These are phyloP conservation scores for Eumaeus atala DNA, from an alignment of 1,140 invertebrate species.

Conservation along the genomic window DNA sequence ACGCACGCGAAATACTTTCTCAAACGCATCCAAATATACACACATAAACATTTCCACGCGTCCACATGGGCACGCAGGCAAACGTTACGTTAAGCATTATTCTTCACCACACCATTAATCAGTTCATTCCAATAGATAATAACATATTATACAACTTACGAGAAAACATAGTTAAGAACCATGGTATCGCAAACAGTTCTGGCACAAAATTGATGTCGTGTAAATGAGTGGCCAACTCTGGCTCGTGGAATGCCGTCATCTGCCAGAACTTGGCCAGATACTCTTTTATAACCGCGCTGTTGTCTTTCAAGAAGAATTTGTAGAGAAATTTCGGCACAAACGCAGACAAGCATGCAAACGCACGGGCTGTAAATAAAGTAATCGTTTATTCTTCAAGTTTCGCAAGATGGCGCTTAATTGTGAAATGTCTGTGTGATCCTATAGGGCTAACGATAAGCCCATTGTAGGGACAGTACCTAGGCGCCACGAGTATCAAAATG, in stretches of 20 bases:
- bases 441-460: too few species aligned
- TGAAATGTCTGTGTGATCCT: too few species aligned
- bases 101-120: too few species aligned
- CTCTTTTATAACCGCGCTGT: constrained; percentile 97
- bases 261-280: constrained; percentile 98
- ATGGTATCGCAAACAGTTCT: constrained; percentile 99
- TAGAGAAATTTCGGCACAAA: constrained; percentile 98
- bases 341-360: constrained; percentile 93
- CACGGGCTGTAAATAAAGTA: constrained; percentile 80
- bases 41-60: too few species aligned
- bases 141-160: too few species aligned
- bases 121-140: background rate
- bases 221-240: constrained; percentile 92
- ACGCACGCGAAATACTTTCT: too few species aligned
- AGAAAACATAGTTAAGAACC: constrained; percentile 99
- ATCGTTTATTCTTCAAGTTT: background rate
- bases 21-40: too few species aligned
- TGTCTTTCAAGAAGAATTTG: constrained; percentile 99
- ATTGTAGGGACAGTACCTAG: too few species aligned
- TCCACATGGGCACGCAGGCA: too few species aligned
- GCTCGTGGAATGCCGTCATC: constrained; percentile 96
- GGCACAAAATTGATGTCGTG: constrained; percentile 96
- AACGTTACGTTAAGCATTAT: too few species aligned
- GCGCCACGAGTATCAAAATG: too few species aligned
- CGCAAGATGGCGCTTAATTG: background rate